Evolutionary conservation across 2,888 invertebrate genomes (phyloP), one percentile per base, ranked within the genome.

Genomic region (Dolichomitus sp.): DNA sequence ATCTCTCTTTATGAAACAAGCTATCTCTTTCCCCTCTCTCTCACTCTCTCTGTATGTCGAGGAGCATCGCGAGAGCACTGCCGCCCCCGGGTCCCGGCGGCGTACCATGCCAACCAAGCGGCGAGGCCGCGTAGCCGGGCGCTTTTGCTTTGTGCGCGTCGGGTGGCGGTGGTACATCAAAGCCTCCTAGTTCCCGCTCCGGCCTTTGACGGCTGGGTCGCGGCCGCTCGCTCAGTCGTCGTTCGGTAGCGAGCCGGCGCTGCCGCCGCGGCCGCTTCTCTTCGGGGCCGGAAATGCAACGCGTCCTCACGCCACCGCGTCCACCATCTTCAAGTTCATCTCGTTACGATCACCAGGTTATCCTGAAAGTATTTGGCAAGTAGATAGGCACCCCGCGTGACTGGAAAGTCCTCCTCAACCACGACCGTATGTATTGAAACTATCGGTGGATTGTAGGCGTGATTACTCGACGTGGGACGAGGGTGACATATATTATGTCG

Each of bases 221-320:
- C 91, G 90, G 90, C 91, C 91, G 91, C 89, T 89, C 90, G 91
- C 91, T 93, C 93, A 93, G 93, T 93, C 92, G 92, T 91, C 93
- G 91, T 91, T 93, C 92, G 92, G 92, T 92, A 92, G 91, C 91
- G 92, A 90, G 89, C 87, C 90, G 89, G 89, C 90, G 89, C 91
- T 86, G 90, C 94, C 94, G 94, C 94, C 94, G 94, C 94, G 94
- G 92, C 93, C 94, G 94, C 93, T 94, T 94, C 94, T 94, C 94
- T 93, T 91, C 94, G 94, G 94, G 94, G 94, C 94, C 94, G 94
- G 94, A 94, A 92, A 92, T 90, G 90, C 89, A 87, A 27, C 66
- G 79, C 79, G 57, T 63, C 69, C 50, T 33, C 37, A 27, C 78
- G 61, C 37, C 79, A 52, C 50, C 65, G 68, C 80, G 70, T 81